Percentiles rank a stretch among this genome's conserved stretches.
Conservation (phyloP, 2,113 vertebrate genomes). For the Larimichthys polyactis region DNA sequence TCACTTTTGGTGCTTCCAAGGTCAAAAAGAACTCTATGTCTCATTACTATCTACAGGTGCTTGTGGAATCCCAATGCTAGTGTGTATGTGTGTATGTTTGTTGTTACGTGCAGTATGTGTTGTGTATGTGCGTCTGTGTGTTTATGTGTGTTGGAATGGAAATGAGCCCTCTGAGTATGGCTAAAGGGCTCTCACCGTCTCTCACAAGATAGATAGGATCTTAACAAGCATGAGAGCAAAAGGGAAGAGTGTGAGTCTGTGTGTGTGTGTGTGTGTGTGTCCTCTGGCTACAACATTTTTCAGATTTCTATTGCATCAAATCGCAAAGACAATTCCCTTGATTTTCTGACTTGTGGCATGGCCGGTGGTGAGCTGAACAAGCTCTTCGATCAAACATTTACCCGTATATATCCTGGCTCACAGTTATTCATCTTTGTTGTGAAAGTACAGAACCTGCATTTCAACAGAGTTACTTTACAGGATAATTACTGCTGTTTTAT, state of each 20-base stretch:
- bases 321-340: slow-evolving; percentile 67
- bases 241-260: slow-evolving; percentile 46
- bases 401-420: slow-evolving; percentile 44
- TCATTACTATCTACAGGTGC: slow-evolving; percentile 78
- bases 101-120: slow-evolving; percentile 5
- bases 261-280: slow-evolving; percentile 35
- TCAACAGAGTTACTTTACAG: not conserved
- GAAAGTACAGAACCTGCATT: slow-evolving; percentile 12
- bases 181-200: slow-evolving; percentile 76
- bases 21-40: slow-evolving; percentile 68
- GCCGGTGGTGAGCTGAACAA: slow-evolving; percentile 45
- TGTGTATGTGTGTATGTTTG: slow-evolving; percentile 28
- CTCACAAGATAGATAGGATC: slow-evolving; percentile 76
- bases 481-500: not conserved
- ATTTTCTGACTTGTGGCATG: slow-evolving; percentile 66
- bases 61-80: slow-evolving; percentile 55
- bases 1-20: slow-evolving; percentile 71
- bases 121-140: slow-evolving; percentile 5
- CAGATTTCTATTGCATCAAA: slow-evolving; percentile 73
- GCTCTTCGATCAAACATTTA: slow-evolving; percentile 69
- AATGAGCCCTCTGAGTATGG: slow-evolving; percentile 71
- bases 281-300: slow-evolving; percentile 68
- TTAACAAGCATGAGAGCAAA: slow-evolving; percentile 76
- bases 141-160: slow-evolving; percentile 61
- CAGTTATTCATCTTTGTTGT: slow-evolving; percentile 42